Evolutionary conservation across 2,888 invertebrate genomes (phyloP), one percentile per base, ranked within the genome.

Genomic region (Plebejus anna): DNA sequence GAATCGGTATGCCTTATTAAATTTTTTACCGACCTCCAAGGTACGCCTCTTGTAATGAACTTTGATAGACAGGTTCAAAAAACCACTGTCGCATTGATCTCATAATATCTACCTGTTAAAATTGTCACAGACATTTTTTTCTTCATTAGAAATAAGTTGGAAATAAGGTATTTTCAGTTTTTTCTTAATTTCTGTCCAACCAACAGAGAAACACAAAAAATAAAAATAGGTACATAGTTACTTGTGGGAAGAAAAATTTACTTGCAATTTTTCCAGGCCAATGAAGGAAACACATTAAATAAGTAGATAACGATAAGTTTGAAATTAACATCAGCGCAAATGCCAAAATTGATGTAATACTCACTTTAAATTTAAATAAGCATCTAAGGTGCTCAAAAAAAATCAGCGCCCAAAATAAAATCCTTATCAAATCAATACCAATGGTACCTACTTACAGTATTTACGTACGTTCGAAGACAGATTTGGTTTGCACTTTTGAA

Each of bases 1-100:
- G 79, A 81, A 78, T 81, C 76, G 57, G 78, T 80, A 76, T 77
- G 77, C 77, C 78, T 81, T 80, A 80, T 80, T 79, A 78, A 75
- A 77, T 80, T 81, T 80, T 81, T 81, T 77, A 76, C 79, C 71
- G 59, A 76, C 71, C 76, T 77, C 75, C 55, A 55, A 76, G 77
- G 78, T 75, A 78, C 76, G 73, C 75, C 75, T 61, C 47, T 47
- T 47, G 75, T 47, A 66, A 32, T 61, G 75, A 75, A 76, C 59
- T 55, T 71, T 59, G 72, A 76, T 76, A 72, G 72, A 76, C 71
- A 76, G 76, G 70, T 70, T 55, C 36, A 75, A 42, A 71, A 71
- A 66, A 66, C 36, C 66, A 66, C 66, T 66, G 66, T 66, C 66
- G 32, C 66, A 66, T 66, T 36, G 66, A 66, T 66, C 66, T 66